Evolutionary conservation across 2,797 vertebrate genomes (phyloP).

Genomic region (Dallia pectoralis): DNA sequence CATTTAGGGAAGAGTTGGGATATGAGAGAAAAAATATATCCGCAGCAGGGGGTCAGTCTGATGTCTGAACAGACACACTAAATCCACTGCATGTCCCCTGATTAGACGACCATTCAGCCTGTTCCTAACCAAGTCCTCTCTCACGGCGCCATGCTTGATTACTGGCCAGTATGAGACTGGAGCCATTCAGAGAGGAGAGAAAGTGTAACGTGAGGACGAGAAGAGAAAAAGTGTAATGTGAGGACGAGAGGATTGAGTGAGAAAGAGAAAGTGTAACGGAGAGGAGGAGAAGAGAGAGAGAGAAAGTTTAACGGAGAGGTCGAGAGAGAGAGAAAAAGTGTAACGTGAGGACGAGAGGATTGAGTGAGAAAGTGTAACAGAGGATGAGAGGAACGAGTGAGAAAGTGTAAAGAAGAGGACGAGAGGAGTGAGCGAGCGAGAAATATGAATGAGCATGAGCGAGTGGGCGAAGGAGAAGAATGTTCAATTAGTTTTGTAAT

Average conservation of each 20-base stretch:
- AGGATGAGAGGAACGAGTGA: slow-evolving; percentile 6
- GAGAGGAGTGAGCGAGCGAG: slow-evolving; percentile 18
- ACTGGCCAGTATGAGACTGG: neutral
- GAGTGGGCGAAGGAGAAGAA: slow-evolving; percentile 64
- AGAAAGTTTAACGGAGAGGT: neutral
- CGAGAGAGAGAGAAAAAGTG: neutral
- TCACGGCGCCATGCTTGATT: neutral
- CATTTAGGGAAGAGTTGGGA: neutral
- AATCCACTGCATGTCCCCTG: neutral
- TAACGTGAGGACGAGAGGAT: slow-evolving; percentile 7
- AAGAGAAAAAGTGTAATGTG: neutral
- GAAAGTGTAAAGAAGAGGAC: slow-evolving; percentile 12
- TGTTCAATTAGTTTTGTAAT: slow-evolving; percentile 81
- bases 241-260: no score
- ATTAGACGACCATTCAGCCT: neutral
- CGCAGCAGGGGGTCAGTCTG: neutral
- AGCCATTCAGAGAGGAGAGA: no score
- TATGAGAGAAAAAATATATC: no score
- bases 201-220: no score
- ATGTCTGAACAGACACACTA: slow-evolving; percentile 3
- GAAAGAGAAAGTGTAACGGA: slow-evolving; percentile 6
- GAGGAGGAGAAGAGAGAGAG: slow-evolving; percentile 16
- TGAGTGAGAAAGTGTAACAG: neutral
- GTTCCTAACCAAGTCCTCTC: neutral
- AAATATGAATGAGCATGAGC: slow-evolving; percentile 25